Evolutionary conservation across 2,888 invertebrate genomes (phyloP).

Genomic region (Liopterus haemorrhoidalis): DNA sequence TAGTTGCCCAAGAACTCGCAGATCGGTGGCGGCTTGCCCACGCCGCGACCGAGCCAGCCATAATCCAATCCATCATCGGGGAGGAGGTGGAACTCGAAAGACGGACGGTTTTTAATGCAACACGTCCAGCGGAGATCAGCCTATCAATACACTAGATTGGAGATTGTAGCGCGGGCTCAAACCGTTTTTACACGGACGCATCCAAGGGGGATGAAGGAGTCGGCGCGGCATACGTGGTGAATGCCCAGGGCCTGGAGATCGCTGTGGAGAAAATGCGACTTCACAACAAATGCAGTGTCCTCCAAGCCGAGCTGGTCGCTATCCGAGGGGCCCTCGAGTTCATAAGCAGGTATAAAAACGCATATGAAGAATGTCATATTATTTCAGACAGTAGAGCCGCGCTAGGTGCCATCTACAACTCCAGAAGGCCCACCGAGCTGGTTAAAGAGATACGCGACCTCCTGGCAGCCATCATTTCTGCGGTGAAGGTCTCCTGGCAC

Average conservation of each 20-base stretch:
- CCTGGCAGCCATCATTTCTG: too few species aligned
- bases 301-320: conserved; percentile 12
- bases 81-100: too few species aligned
- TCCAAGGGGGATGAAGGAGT: not conserved
- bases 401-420: not conserved
- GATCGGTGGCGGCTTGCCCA: not conserved
- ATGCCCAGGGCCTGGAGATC: not conserved
- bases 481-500: not conserved
- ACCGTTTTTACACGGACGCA: conserved; percentile 8
- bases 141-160: too few species aligned
- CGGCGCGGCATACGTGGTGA: conserved; percentile 8
- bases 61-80: too few species aligned
- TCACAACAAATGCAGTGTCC: conserved; percentile 5
- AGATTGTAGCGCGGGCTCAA: not conserved
- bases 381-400: conserved; percentile 4
- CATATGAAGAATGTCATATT: conserved; percentile 1
- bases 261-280: not conserved
- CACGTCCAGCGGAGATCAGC: too few species aligned
- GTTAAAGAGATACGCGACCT: not conserved
- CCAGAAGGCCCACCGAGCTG: conserved; percentile 6
- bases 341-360: not conserved
- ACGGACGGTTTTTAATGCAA: too few species aligned
- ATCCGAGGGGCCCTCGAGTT: conserved; percentile 6
- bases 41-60: not conserved
- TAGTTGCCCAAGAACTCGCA: not conserved